These are phyloP conservation scores for Cochlearius cochlearius DNA, from an alignment of 2,113 vertebrate species.

Conservation along the genomic window DNA sequence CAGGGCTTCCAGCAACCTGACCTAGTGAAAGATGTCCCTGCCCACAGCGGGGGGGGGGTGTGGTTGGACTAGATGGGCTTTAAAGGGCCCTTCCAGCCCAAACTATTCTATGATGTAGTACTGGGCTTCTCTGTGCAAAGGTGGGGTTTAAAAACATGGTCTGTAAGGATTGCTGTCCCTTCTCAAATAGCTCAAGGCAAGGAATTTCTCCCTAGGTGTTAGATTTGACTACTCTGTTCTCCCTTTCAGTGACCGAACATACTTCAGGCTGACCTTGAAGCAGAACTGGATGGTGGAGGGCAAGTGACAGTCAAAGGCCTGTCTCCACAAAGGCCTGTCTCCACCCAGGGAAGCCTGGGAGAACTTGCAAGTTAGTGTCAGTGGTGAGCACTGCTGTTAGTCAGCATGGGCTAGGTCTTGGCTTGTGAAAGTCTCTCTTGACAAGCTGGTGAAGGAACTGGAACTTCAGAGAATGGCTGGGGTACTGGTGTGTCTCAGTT, in stretches of 20 bases:
- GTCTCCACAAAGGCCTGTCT: neutral
- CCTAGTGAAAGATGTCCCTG: neutral
- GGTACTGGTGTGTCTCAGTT: neutral
- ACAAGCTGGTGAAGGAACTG: neutral
- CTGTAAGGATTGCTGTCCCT: neutral
- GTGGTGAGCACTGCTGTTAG: neutral
- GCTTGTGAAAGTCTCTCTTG: neutral
- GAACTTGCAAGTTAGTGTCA: neutral
- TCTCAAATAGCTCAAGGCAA: neutral
- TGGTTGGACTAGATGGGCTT: too few relatives aligned
- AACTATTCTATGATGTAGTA: neutral
- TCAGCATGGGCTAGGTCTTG: neutral
- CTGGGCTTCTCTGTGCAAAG: neutral
- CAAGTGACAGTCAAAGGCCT: neutral
- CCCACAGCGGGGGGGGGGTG: neutral
- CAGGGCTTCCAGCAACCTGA: neutral
- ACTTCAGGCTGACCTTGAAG: neutral
- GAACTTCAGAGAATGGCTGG: neutral
- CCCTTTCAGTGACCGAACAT: neutral
- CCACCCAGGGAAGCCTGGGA: neutral
- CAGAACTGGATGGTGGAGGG: neutral
- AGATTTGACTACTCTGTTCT: neutral
- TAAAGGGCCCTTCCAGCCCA: neutral
- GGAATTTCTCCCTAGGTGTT: neutral
- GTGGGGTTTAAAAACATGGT: neutral